phyloP scores from a whole-genome alignment of 2,888 invertebrate species.

The Lomographa bimaculata region DNA sequence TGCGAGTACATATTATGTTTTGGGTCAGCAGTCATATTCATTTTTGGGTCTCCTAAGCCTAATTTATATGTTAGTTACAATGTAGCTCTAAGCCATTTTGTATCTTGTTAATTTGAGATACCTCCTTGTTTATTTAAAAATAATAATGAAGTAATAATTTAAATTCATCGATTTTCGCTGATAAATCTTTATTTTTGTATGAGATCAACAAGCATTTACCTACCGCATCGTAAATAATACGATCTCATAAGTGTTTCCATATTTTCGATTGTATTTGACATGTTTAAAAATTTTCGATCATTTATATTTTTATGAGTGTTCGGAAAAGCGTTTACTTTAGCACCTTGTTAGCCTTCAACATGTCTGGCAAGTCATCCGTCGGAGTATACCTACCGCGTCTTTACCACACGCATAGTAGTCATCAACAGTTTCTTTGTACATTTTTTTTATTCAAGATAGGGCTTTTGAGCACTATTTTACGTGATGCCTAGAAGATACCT shows the following conservation, averaged over 20 bases:
- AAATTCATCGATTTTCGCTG: conserved; percentile 7
- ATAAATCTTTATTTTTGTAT: conserved; percentile 4
- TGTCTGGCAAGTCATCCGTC: conserved; percentile 53
- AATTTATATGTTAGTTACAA: conserved; percentile 24
- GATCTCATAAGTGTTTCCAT: conserved; percentile 32
- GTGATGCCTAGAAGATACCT: too few relatives aligned
- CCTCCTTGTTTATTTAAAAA: conserved; percentile 17
- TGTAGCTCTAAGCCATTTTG: conserved; percentile 12
- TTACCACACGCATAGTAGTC: conserved; percentile 30
- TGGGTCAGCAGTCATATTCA: conserved; percentile 8
- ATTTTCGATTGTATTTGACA: conserved; percentile 50
- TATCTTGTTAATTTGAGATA: conserved; percentile 5
- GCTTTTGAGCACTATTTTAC: too few relatives aligned
- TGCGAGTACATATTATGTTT: too few relatives aligned
- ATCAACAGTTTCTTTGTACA: conserved; percentile 29
- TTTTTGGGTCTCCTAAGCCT: conserved; percentile 26
- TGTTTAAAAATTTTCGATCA: conserved; percentile 50
- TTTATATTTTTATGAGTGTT: conserved; percentile 65
- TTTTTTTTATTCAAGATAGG: too few relatives aligned
- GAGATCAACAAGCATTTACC: conserved; percentile 15
- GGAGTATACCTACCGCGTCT: conserved; percentile 67
- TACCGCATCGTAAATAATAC: conserved; percentile 12
- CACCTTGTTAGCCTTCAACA: conserved; percentile 73
- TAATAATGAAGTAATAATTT: conserved; percentile 29
- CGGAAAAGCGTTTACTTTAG: conserved; percentile 72